A percentile compares a stretch with the other conserved stretches of the same genome.
These are phyloP conservation scores for Scarus forsteni DNA, from an alignment of 2,797 vertebrate species.

Conservation along the genomic window DNA sequence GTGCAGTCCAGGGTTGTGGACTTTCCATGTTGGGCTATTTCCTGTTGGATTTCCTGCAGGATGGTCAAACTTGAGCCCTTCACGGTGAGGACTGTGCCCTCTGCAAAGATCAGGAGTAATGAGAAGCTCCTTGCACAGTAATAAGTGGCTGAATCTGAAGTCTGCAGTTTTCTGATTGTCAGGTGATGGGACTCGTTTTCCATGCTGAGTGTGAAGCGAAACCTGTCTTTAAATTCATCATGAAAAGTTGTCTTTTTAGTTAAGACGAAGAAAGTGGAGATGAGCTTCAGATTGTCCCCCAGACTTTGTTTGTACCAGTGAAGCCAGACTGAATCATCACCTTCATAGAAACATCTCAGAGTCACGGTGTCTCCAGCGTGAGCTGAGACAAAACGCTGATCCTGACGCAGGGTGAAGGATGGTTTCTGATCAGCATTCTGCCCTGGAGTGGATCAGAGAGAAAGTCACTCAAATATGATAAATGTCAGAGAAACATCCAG, in stretches of 20 bases:
- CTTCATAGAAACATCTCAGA: slow-evolving; percentile 7
- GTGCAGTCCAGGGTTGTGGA: slow-evolving; percentile 3
- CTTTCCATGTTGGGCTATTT: slow-evolving; percentile 6
- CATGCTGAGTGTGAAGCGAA: slow-evolving; percentile 7
- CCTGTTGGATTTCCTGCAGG: slow-evolving; percentile 25
- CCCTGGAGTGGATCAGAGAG: slow-evolving; percentile 2
- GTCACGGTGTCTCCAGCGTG: slow-evolving; percentile 11
- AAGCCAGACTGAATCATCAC: not conserved
- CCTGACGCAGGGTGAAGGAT: not conserved
- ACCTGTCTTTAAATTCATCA: slow-evolving; percentile 28
- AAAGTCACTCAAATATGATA: too few species aligned
- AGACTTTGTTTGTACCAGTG: slow-evolving; percentile 34
- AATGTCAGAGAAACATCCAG: too few species aligned
- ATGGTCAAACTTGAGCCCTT: slow-evolving; percentile 6
- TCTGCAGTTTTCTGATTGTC: not conserved
- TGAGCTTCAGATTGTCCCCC: slow-evolving; percentile 2
- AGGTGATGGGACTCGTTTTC: not conserved
- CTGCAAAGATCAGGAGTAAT: slow-evolving; percentile 5
- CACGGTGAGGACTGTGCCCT: not conserved
- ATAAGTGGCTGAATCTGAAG: slow-evolving; percentile 55
- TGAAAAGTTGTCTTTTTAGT: not conserved
- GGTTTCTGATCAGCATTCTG: not conserved
- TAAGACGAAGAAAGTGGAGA: slow-evolving; percentile 9
- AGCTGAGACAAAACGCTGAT: not conserved
- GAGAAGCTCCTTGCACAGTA: slow-evolving; percentile 22